phyloP scores from a whole-genome alignment of 1,140 invertebrate species.

The Aphidius gifuensis region DNA sequence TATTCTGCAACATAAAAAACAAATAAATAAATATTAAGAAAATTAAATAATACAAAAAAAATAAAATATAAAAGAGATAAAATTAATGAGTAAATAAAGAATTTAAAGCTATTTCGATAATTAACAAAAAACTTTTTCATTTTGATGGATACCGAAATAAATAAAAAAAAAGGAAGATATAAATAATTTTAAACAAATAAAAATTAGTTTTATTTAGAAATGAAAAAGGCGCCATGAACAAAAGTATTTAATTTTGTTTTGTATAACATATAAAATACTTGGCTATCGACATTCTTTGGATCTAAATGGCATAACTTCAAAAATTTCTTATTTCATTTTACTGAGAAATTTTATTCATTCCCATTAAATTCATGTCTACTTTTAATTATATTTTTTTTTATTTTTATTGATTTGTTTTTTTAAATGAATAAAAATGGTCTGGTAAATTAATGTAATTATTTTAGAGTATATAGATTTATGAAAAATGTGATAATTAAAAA shows the following conservation, averaged over 20 bases:
- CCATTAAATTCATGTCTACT: too few relatives aligned
- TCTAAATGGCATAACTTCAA: slow-evolving; percentile 1
- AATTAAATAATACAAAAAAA: too few relatives aligned
- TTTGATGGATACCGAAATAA: too few relatives aligned
- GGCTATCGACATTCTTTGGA: not conserved
- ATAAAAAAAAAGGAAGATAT: too few relatives aligned
- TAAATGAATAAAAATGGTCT: not conserved
- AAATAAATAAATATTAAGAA: too few relatives aligned
- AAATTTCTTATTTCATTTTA: slow-evolving; percentile 1
- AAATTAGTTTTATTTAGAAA: not conserved
- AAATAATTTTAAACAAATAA: slow-evolving; percentile 5
- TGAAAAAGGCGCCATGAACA: slow-evolving; percentile 1
- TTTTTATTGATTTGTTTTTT: not conserved
- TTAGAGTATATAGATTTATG: not conserved
- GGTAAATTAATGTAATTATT: not conserved
- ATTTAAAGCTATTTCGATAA: too few relatives aligned
- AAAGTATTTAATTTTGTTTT: slow-evolving; percentile 12
- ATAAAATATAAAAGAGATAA: too few relatives aligned
- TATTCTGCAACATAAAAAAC: too few relatives aligned
- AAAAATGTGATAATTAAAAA: too few relatives aligned
- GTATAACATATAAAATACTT: slow-evolving; percentile 5
- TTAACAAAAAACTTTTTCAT: too few relatives aligned
- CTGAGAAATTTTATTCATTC: not conserved
- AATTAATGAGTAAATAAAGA: too few relatives aligned
- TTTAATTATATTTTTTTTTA: too few relatives aligned